A percentile compares a stretch with the other conserved stretches of the same genome.
Evolutionary conservation across 2,797 vertebrate genomes (phyloP).

Genomic region (Enteromius paludinosus): DNA sequence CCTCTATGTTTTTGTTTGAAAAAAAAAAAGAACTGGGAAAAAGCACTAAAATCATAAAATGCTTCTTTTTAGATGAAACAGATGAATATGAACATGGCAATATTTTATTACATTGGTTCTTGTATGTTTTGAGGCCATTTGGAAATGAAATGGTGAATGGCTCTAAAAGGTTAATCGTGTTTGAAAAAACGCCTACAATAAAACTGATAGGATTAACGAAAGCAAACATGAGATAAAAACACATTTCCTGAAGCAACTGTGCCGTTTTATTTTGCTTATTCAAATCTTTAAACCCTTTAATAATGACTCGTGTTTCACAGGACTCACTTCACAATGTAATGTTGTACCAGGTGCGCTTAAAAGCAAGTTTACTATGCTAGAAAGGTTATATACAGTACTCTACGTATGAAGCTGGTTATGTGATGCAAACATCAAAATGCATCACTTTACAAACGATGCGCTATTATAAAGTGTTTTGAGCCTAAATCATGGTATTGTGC

Average conservation of each 20-base stretch:
- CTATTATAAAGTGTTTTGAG: not conserved
- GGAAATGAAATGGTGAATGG: not conserved
- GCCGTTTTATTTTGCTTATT: not conserved
- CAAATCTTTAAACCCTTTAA: not conserved
- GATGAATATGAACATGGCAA: not conserved
- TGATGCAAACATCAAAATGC: not conserved
- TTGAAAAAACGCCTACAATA: not conserved
- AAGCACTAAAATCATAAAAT: too few species aligned
- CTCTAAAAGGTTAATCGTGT: too few species aligned
- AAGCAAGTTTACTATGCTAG: not conserved
- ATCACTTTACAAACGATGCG: too few species aligned
- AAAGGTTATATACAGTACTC: too few species aligned
- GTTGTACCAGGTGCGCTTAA: not conserved
- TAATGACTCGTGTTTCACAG: not conserved
- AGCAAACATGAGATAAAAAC: not conserved
- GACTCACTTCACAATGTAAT: not conserved
- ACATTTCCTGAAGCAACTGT: not conserved
- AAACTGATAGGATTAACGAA: not conserved
- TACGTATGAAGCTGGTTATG: not conserved
- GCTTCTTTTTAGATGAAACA: not conserved
- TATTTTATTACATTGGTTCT: not conserved
- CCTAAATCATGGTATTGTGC: not conserved
- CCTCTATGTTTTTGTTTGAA: too few species aligned
- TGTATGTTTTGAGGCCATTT: not conserved
- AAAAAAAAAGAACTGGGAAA: too few species aligned